Conservation (phyloP, 2,113 vertebrate species). For the Sylvietta virens region DNA sequence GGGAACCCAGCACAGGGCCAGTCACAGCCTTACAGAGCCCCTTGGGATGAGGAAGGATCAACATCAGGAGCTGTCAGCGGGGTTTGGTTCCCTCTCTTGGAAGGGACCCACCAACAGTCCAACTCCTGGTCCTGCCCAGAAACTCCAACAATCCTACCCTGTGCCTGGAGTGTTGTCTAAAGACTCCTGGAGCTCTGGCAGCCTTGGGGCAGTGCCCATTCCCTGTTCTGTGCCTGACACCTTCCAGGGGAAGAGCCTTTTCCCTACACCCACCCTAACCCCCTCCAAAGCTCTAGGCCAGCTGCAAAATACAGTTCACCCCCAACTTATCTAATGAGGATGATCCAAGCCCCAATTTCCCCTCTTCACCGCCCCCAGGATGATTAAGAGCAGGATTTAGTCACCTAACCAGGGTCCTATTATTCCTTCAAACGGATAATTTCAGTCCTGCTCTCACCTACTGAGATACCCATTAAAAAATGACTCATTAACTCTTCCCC, state of each 20-base stretch:
- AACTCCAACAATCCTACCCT: not conserved
- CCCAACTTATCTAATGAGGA: not conserved
- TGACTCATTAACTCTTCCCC: slow-evolving; percentile 43
- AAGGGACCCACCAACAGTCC: not conserved
- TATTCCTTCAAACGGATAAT: slow-evolving; percentile 16
- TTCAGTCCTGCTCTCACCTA: slow-evolving; percentile 22
- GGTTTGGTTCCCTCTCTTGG: not conserved
- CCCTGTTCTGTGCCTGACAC: not conserved
- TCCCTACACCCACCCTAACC: not conserved
- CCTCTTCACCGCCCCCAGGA: slow-evolving; percentile 9
- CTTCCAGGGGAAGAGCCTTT: not conserved
- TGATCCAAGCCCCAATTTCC: not conserved
- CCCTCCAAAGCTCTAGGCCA: not conserved
- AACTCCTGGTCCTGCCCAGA: not conserved
- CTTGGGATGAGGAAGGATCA: not conserved
- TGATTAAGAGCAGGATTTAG: slow-evolving; percentile 50
- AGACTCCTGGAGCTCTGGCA: not conserved
- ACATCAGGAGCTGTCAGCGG: not conserved
- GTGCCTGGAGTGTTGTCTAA: not conserved
- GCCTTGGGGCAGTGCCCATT: not conserved
- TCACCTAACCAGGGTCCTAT: slow-evolving; percentile 29
- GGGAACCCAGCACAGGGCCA: accelerated
- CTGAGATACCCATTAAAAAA: slow-evolving; percentile 2
- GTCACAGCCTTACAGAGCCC: accelerated
- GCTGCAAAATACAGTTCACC: not conserved